phyloP scores from a whole-genome alignment of 2,888 invertebrate genomes.

The Meiosimyza platycephala region DNA sequence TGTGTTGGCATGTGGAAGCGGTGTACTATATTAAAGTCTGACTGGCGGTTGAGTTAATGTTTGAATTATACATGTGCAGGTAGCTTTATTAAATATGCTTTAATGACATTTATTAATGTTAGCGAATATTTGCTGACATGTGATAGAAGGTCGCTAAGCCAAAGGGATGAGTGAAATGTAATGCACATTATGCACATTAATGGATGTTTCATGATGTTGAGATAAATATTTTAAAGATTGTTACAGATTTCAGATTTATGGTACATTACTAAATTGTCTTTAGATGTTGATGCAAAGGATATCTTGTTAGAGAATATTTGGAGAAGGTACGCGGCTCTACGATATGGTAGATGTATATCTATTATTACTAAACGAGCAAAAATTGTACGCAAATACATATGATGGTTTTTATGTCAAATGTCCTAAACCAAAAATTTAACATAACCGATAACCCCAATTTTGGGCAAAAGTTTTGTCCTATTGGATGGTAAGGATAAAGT shows the following conservation, averaged over 20 bases:
- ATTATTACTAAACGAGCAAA: too few species aligned
- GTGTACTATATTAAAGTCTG: not conserved
- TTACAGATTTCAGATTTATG: not conserved
- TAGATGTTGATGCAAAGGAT: too few species aligned
- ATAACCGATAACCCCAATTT: too few species aligned
- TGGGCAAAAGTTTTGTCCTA: too few species aligned
- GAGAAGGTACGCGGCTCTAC: too few species aligned
- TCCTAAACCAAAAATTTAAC: too few species aligned
- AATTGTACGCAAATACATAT: too few species aligned
- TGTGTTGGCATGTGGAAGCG: not conserved
- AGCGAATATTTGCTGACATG: slow-evolving; percentile 23
- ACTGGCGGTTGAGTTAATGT: slow-evolving; percentile 23
- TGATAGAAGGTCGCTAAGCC: not conserved
- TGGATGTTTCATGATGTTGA: not conserved
- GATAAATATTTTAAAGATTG: not conserved
- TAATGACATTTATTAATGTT: slow-evolving; percentile 50
- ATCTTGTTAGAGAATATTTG: too few species aligned
- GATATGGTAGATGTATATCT: too few species aligned
- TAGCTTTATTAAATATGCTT: slow-evolving; percentile 48
- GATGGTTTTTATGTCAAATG: too few species aligned
- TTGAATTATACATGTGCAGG: slow-evolving; percentile 9
- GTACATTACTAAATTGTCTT: too few species aligned
- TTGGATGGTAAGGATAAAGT: too few species aligned
- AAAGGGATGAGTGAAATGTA: not conserved
- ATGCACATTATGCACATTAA: slow-evolving; percentile 17